Evolutionary conservation across 2,888 invertebrate genomes (phyloP), one percentile per base, ranked within the genome.

Genomic region (Hyalella azteca): DNA sequence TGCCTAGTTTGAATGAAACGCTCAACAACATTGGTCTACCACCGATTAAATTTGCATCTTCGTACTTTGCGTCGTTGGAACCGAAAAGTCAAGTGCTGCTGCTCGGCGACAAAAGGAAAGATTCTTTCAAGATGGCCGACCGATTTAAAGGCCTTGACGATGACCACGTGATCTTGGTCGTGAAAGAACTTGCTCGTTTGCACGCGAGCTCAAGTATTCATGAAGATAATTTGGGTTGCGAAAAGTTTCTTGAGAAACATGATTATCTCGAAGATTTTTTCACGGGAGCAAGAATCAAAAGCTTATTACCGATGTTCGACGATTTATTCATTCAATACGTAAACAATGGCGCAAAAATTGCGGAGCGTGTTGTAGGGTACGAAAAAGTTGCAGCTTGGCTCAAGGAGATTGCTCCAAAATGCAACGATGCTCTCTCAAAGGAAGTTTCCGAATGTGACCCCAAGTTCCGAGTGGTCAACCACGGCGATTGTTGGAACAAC

Each of bases 401-500:
- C 11, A 54, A 26, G 13, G 36, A 54, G 5, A 11, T 75, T n/a
- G 40, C 32, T 4, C 26, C 22, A 5, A 60, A 49, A 9, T 29
- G 36, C 29, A 13, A n/a, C 15, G 78, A 78, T 26, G 19, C 76
- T 13, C 22, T 80, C 2, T 15, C 26, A 3, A 50, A 11, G 4
- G 54, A n/a, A 5, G 13, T 81, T 2, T n/a, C 11, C 5, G 45
- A 78, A 22, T 73, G n/a, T 3, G 60, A 40, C 15, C 73, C 75
- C 15, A 75, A 45, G 45, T 82, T 80, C 40, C 26, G 32, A 5
- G 50, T 60, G 9, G 19, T 82, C 19, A 73, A 78, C 36, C 80
- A 82, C 36, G 80, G 82, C 0, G 82, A 82, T 49, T 80, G 80
- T 60, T 82, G 82, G 80, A 78, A 75, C 41, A 82, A 80, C 80